These are phyloP conservation scores for Tapera naevia DNA, from an alignment of 2,797 vertebrate species.

Conservation along the genomic window DNA sequence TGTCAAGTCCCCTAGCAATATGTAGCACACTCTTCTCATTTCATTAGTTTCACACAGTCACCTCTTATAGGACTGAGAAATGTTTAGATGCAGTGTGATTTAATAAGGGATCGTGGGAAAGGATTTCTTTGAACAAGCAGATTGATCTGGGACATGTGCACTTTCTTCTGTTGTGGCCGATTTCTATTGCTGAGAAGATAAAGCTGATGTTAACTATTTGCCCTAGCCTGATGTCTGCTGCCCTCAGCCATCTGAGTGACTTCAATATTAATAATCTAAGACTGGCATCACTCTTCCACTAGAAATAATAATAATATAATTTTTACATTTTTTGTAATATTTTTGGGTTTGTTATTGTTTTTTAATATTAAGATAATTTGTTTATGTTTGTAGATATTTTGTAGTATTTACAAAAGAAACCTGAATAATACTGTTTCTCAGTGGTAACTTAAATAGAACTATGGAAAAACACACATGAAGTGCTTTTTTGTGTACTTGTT, in stretches of 20 bases:
- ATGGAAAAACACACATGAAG: not conserved
- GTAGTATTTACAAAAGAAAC: not conserved
- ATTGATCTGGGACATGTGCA: fast-evolving
- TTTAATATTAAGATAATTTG: not conserved
- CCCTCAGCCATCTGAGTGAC: not conserved
- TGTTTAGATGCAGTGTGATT: not conserved
- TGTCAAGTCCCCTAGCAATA: not conserved
- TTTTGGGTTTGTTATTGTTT: not conserved
- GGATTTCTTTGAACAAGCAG: not conserved
- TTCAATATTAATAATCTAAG: not conserved
- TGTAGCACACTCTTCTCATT: not conserved
- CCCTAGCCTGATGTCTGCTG: not conserved
- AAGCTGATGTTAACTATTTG: not conserved
- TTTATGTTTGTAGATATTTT: not conserved
- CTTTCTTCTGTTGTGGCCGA: not conserved
- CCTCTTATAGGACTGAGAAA: not conserved
- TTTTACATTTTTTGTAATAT: not conserved
- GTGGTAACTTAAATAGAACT: not conserved
- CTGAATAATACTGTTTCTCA: not conserved
- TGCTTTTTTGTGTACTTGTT: not conserved
- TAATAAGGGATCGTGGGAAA: not conserved
- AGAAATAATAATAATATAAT: not conserved
- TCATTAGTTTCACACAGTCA: not conserved
- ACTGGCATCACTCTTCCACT: not conserved
- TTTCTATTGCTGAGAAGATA: not conserved